Evolutionary conservation across 2,888 invertebrate genomes (phyloP).

Genomic region (Campoplex nolae): DNA sequence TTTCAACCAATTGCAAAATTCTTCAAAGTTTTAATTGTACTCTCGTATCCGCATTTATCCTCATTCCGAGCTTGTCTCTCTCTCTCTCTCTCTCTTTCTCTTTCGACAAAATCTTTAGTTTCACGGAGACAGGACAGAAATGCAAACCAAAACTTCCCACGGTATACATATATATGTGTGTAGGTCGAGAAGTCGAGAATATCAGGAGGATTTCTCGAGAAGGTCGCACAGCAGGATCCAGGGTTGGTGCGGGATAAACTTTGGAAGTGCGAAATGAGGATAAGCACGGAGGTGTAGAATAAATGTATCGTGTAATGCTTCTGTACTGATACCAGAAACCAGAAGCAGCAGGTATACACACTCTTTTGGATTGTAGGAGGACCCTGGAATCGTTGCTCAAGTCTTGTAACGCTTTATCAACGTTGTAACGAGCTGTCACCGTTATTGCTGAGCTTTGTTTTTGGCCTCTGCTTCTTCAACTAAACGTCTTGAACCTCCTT

Average conservation of each 20-base stretch:
- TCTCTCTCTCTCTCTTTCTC: too few relatives aligned
- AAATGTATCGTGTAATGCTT: not conserved
- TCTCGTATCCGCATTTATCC: constrained; percentile 31
- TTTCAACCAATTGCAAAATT: not conserved
- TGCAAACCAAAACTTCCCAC: constrained; percentile 1
- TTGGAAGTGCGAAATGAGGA: constrained; percentile 48
- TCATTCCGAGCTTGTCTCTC: constrained; percentile 15
- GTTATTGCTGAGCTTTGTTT: constrained; percentile 81
- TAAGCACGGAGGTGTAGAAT: constrained; percentile 44
- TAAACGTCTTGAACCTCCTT: constrained; percentile 49
- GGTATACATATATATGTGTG: constrained; percentile 31
- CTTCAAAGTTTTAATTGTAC: constrained; percentile 40
- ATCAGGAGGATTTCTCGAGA: constrained; percentile 6
- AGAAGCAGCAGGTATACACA: constrained; percentile 5
- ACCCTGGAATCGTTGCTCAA: constrained; percentile 67
- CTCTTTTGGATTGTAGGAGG: constrained; percentile 22
- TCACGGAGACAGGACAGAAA: constrained; percentile 2
- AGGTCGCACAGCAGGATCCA: constrained; percentile 2
- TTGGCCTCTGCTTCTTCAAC: constrained; percentile 72
- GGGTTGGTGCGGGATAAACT: constrained; percentile 42
- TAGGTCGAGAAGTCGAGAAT: constrained; percentile 30
- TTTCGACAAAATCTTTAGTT: constrained; percentile 31
- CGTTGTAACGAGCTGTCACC: constrained; percentile 84
- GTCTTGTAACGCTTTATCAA: constrained; percentile 81
- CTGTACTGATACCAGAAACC: not conserved